A percentile compares a stretch with the other conserved stretches of the same genome.
Conservation (phyloP, 2,113 vertebrate species). For the Grantiella picta region DNA sequence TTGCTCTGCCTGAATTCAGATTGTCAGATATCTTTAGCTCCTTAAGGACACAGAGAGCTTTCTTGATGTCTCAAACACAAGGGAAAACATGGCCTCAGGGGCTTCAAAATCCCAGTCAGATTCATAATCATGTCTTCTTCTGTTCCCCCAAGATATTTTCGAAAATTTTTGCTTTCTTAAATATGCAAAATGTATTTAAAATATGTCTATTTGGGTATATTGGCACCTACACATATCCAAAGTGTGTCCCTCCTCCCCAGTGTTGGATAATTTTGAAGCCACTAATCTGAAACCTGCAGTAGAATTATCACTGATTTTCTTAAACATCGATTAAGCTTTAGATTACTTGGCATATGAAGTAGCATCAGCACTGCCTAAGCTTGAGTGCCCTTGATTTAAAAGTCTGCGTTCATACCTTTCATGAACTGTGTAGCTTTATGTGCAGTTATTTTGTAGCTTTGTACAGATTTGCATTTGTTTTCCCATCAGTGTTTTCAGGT, state of each 20-base stretch:
- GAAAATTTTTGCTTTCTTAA: neutral
- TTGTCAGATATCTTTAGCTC: neutral
- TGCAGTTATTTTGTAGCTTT: neutral
- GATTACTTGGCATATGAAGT: neutral
- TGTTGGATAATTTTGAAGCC: neutral
- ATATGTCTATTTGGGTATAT: accelerated
- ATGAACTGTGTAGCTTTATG: neutral
- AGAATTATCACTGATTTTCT: neutral
- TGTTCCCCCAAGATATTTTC: neutral
- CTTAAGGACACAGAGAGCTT: neutral
- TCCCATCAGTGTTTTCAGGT: neutral
- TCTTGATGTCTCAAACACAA: neutral
- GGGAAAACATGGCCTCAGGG: neutral
- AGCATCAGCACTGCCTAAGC: neutral
- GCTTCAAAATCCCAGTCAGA: neutral
- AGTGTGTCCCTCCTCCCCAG: neutral
- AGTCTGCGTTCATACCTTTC: neutral
- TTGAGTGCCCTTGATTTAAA: neutral
- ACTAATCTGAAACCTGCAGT: neutral
- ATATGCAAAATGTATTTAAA: neutral
- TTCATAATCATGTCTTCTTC: neutral
- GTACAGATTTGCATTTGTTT: neutral
- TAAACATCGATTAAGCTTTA: neutral
- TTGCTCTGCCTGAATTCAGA: neutral
- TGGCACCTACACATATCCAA: neutral